phyloP scores from a whole-genome alignment of 2,888 invertebrate species.

The Protodeltote pygarga region DNA sequence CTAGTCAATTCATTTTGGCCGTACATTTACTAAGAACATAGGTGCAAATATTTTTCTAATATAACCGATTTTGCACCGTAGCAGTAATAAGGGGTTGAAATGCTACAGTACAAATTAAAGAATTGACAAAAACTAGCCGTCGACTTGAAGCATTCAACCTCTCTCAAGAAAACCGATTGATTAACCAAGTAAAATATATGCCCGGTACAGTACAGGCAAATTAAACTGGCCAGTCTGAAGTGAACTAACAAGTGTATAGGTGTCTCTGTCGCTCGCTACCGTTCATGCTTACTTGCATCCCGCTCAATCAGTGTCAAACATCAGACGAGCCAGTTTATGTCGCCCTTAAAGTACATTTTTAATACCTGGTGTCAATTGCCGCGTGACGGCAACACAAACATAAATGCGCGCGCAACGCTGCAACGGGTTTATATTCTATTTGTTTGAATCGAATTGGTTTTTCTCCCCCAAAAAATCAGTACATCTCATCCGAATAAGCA shows the following conservation, averaged over 20 bases:
- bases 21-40: constrained; percentile 57
- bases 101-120: constrained; percentile 60
- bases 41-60: constrained; percentile 51
- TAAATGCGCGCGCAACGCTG: too few species aligned
- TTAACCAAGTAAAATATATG: constrained; percentile 26
- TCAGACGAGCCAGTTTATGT: too few species aligned
- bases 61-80: constrained; percentile 43
- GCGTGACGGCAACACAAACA: too few species aligned
- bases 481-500: constrained; percentile 49
- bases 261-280: too few species aligned
- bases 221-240: too few species aligned
- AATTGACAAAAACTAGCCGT: constrained; percentile 68
- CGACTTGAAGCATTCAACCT: constrained; percentile 49
- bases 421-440: constrained; percentile 20
- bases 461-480: constrained; percentile 34
- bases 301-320: too few species aligned
- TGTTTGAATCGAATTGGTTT: constrained; percentile 42
- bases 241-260: too few species aligned
- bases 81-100: constrained; percentile 45
- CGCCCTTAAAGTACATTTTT: too few species aligned
- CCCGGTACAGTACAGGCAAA: too few species aligned
- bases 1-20: constrained; percentile 66
- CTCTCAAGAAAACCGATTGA: constrained; percentile 11
- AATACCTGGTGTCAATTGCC: too few species aligned
- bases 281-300: too few species aligned